Percentiles rank a stretch among this genome's conserved stretches.
These are phyloP conservation scores for Mesodorylaimus sp. DNA, from an alignment of 2,888 invertebrate species.

Conservation along the genomic window DNA sequence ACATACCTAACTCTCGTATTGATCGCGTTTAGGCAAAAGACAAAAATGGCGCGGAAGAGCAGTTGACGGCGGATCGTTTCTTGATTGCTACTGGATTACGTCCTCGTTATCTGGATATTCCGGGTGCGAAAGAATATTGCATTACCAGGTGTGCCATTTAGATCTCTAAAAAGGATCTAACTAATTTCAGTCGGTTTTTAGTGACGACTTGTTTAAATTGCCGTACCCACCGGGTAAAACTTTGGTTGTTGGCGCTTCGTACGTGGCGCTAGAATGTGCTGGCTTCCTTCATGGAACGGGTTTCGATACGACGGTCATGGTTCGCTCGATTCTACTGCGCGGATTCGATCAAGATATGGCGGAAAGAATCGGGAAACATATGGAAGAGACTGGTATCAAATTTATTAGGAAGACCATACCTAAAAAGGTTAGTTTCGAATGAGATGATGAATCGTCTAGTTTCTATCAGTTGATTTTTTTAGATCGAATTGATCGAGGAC, in stretches of 20 bases:
- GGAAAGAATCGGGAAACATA: conserved; percentile 37
- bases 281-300: conserved; percentile 41
- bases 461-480: conserved; percentile 7
- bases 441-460: background rate
- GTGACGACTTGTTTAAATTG: conserved; percentile 42
- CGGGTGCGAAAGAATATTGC: conserved; percentile 37
- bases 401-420: conserved; percentile 36
- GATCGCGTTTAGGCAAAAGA: conserved; percentile 24
- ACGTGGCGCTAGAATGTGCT: conserved; percentile 42
- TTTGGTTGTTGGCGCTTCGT: conserved; percentile 43
- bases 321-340: conserved; percentile 41
- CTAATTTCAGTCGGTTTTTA: conserved; percentile 19
- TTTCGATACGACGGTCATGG: conserved; percentile 36
- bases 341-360: conserved; percentile 45
- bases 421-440: conserved; percentile 20
- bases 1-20: background rate
- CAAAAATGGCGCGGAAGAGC: conserved; percentile 30
- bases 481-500: conserved; percentile 45
- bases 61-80: conserved; percentile 35
- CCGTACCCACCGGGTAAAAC: conserved; percentile 39
- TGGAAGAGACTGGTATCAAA: conserved; percentile 37
- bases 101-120: conserved; percentile 37
- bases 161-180: background rate
- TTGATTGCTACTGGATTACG: conserved; percentile 39
- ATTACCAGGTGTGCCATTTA: conserved; percentile 35